phyloP scores from a whole-genome alignment of 2,113 vertebrate species.

The Indri indri region DNA sequence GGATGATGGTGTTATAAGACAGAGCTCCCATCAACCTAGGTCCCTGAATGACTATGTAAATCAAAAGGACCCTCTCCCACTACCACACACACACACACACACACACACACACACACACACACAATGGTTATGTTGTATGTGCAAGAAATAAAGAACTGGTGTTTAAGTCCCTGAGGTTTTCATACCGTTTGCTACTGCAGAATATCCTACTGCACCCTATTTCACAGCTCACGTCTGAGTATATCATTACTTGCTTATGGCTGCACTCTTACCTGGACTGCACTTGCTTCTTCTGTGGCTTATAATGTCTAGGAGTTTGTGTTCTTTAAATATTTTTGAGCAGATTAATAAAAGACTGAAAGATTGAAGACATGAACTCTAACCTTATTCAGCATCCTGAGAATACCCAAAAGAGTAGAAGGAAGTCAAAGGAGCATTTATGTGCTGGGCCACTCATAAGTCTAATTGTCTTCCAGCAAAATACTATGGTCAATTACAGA shows the following conservation, averaged over 20 bases:
- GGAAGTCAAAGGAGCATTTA: neutral
- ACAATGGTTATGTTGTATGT: neutral
- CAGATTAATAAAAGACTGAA: neutral
- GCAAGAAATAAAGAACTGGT: neutral
- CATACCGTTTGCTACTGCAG: neutral
- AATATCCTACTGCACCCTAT: neutral
- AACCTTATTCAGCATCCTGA: neutral
- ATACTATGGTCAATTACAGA: neutral
- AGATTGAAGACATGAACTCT: neutral
- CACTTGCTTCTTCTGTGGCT: neutral
- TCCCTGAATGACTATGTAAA: neutral
- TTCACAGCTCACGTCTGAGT: neutral
- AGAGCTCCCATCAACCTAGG: neutral
- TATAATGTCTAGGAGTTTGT: neutral
- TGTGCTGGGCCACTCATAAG: neutral
- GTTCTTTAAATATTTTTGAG: neutral
- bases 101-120: neutral
- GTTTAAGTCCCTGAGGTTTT: neutral
- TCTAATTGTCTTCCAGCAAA: neutral
- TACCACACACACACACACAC: neutral
- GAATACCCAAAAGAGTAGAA: neutral
- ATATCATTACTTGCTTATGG: neutral
- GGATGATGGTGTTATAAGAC: neutral
- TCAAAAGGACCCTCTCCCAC: neutral
- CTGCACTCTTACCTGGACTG: neutral